Base-by-base conservation (phyloP, 2,888 invertebrate genomes). In the Xestia sexstrigata region DNA sequence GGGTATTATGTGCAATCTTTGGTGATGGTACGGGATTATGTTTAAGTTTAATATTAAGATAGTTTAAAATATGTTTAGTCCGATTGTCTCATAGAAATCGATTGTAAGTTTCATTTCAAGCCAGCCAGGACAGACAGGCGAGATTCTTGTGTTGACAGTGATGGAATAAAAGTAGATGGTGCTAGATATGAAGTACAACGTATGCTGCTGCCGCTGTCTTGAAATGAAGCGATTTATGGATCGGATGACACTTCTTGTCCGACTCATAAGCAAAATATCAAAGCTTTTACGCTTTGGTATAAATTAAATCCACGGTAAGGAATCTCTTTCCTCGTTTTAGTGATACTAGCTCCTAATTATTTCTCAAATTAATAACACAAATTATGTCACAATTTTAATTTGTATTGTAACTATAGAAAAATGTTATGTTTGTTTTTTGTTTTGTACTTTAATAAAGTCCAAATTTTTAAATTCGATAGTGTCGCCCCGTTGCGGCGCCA, bases 1-100 rank as follows among this genome's bases (percentile, higher is more conserved):
- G 98, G 98, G 98, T 98, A 98, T 97, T 97, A 98, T 98, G 98
- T 98, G 98, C 98, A 98, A 98, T 98, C 98, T 96, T 97, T 97
- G 97, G 98, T 97, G 97, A 97, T 97, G 98, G 97, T 97, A 96
- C 96, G 96, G 96, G 97, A 94, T 93, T 95, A 95, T 87, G 72
- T 88, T 84, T 96, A 96, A 95, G 95, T 89, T 87, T 93, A 93
- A 89, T 83, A 58, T 83, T 94, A 95, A 92, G 90, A 89, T 93
- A 94, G 91, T 87, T 78, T 92, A 91, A 91, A 88, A 73, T 94
- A 94, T 91, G 58, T 88, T 88, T 93, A 93, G 90, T 85, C 84
- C 81, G 91, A 92, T 90, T 93, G 90, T 92, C 89, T 92, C 86
- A 87, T 90, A 89, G 89, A 90, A 91, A 90, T 89, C 84, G 89